phyloP scores from a whole-genome alignment of 2,797 vertebrate species.

The Microchirus variegatus region DNA sequence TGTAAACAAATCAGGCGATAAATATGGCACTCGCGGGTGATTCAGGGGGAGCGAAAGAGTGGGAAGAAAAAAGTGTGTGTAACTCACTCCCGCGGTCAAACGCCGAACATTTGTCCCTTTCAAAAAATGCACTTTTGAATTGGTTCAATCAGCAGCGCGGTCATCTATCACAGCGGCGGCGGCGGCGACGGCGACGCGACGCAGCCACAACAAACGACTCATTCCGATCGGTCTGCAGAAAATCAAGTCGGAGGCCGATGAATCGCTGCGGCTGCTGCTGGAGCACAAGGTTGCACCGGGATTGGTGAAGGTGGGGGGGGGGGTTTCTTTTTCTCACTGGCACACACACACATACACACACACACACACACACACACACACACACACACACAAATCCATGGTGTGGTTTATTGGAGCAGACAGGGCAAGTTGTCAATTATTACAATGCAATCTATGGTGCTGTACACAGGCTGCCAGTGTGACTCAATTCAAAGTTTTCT shows the following conservation, averaged over 20 bases:
- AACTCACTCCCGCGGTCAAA: slow-evolving; percentile 10
- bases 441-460: slow-evolving; percentile 25
- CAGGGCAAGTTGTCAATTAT: slow-evolving; percentile 35
- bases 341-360: neutral
- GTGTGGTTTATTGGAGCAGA: slow-evolving; percentile 31
- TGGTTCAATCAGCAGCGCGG: slow-evolving; percentile 56
- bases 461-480: no score
- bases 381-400: neutral
- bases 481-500: no score
- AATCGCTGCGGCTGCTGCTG: slow-evolving; percentile 21
- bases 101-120: slow-evolving; percentile 49
- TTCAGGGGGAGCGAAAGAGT: neutral
- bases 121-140: slow-evolving; percentile 50
- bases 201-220: slow-evolving; percentile 38
- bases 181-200: slow-evolving; percentile 25
- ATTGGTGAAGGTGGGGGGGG: slow-evolving; percentile 39
- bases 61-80: slow-evolving; percentile 6
- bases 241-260: slow-evolving; percentile 46
- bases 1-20: slow-evolving; percentile 4
- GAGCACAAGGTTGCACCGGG: slow-evolving; percentile 22
- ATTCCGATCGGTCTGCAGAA: slow-evolving; percentile 32
- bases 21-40: neutral
- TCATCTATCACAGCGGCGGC: slow-evolving; percentile 54
- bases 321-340: slow-evolving; percentile 3
- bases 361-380: neutral